A percentile compares a stretch with the other conserved stretches of the same genome.
These are phyloP conservation scores for Brachionus rotundiformis DNA, from an alignment of 1,140 invertebrate species.

Conservation along the genomic window DNA sequence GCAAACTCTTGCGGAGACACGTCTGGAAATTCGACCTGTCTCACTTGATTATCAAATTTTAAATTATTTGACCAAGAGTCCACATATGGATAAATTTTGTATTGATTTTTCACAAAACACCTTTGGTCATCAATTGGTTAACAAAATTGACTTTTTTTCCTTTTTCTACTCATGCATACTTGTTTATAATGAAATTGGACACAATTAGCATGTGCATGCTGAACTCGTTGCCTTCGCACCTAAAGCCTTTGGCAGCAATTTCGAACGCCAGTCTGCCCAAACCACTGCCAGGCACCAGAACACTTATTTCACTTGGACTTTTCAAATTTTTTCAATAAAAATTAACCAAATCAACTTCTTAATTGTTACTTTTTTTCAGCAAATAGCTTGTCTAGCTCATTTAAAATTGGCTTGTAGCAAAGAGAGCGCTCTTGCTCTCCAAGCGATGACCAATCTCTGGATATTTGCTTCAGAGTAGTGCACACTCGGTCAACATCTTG, in stretches of 20 bases:
- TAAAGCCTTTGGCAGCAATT: slow-evolving; percentile 81
- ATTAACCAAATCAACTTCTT: neutral
- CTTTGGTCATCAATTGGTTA: no score
- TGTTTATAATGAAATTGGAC: slow-evolving; percentile 78
- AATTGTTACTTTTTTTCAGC: slow-evolving; percentile 62
- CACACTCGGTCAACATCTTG: slow-evolving; percentile 68
- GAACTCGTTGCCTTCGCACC: slow-evolving; percentile 95
- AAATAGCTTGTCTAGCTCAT: slow-evolving; percentile 77
- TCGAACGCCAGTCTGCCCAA: slow-evolving; percentile 89
- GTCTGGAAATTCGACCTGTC: slow-evolving; percentile 82
- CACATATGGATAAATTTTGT: slow-evolving; percentile 85
- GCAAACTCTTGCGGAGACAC: slow-evolving; percentile 71
- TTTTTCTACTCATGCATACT: no score
- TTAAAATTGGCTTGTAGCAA: slow-evolving; percentile 86
- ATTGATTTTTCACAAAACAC: slow-evolving; percentile 67
- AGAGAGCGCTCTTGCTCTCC: slow-evolving; percentile 79
- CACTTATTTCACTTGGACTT: slow-evolving; percentile 69
- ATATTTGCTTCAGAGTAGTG: slow-evolving; percentile 88
- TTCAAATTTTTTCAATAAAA: slow-evolving; percentile 56
- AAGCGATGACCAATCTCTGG: slow-evolving; percentile 87
- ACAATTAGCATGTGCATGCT: slow-evolving; percentile 95
- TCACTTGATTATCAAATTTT: slow-evolving; percentile 76
- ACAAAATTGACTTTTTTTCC: no score
- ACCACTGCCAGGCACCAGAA: slow-evolving; percentile 91
- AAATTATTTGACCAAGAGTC: slow-evolving; percentile 89